Evolutionary conservation across 2,797 vertebrate genomes (phyloP).

Genomic region (Sarcoramphus papa): DNA sequence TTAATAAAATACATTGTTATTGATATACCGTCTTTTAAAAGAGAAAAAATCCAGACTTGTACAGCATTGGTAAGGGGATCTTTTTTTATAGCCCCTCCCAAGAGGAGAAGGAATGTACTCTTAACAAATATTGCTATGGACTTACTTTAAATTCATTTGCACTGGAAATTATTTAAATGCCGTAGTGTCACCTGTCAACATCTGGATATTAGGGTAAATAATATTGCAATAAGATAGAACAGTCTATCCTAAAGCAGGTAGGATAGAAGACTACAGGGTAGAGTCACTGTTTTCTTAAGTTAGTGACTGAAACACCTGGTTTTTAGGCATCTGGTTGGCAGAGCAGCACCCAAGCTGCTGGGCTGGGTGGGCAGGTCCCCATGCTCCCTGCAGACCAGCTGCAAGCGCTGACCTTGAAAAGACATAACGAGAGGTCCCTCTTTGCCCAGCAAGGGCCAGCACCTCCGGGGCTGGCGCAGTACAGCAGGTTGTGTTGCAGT

Average conservation of each 20-base stretch:
- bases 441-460: background rate
- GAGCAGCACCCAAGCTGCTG: background rate
- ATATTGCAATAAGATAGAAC: background rate
- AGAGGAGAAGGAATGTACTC: background rate
- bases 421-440: too few species aligned
- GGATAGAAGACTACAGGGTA: background rate
- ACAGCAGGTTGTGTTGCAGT: accelerated
- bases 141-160: background rate
- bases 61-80: background rate
- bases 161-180: background rate
- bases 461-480: background rate
- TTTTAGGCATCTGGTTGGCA: background rate
- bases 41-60: background rate
- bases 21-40: background rate
- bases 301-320: accelerated
- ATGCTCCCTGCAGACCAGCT: accelerated
- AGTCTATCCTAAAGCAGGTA: background rate
- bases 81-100: background rate
- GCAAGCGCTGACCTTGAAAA: accelerated
- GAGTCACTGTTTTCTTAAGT: background rate
- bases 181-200: background rate
- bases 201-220: background rate
- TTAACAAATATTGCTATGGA: background rate
- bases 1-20: background rate
- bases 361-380: background rate